Evolutionary conservation across 2,113 vertebrate genomes (phyloP).

Genomic region (Lamprotornis superbus): DNA sequence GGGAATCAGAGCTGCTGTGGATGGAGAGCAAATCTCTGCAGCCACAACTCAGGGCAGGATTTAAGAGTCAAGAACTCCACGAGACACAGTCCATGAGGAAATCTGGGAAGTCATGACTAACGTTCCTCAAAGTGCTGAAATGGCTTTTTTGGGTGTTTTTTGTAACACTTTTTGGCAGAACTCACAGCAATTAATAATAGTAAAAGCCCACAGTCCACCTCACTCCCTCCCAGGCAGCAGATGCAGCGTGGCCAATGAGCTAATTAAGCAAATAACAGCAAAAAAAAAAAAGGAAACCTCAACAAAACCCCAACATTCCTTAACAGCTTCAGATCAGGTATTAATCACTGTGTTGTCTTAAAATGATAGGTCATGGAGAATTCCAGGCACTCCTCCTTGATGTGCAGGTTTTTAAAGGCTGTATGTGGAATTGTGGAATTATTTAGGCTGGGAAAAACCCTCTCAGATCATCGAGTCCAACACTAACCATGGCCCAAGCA

Average conservation of each 20-base stretch:
- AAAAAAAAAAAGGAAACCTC: background rate
- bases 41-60: background rate
- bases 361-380: background rate
- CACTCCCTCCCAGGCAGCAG: background rate
- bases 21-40: background rate
- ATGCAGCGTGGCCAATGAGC: background rate
- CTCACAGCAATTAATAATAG: background rate
- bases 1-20: background rate
- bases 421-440: background rate
- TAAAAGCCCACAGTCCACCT: background rate
- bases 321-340: background rate
- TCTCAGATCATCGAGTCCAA: rapidly evolving
- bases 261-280: background rate
- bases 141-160: background rate
- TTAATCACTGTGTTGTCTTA: background rate
- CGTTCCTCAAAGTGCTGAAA: background rate
- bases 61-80: background rate
- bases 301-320: background rate
- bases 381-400: background rate
- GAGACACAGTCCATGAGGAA: background rate
- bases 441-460: background rate
- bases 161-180: background rate
- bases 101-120: background rate
- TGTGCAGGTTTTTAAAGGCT: background rate
- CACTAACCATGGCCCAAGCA: rapidly evolving